Base-by-base conservation (phyloP, 2,113 vertebrate species). In the Stigmatopora argus region DNA sequence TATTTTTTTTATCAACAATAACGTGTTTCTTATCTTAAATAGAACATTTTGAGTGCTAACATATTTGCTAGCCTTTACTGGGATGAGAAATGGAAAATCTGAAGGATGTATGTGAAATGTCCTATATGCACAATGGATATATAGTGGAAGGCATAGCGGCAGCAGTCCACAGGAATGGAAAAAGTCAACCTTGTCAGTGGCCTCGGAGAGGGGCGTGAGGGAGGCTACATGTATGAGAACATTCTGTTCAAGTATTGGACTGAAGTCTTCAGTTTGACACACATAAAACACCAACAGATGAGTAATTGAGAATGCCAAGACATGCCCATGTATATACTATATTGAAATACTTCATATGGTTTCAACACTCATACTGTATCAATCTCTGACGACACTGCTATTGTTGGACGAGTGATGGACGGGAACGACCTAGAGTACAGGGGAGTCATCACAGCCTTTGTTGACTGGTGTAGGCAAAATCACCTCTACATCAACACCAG, bases 241-340 rank as follows among this genome's bases (percentile, higher is more conserved):
- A 80, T 79, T 81, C 35, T 78, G 83, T 86, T 60, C 78, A 78
- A 69, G 46, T 26, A 64, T 62, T 41, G 38, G 18, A 31, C 17
- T 31, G 5, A 45, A 49, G 60, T 47, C 18, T 60, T 64, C 18
- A 52, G 41, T 58, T 21, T 19, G 3, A 7, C 4, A 44, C n/a
- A 53, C 45, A 41, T 55, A 9, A 10, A 48, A 26, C 11, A 7
- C 12, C 41, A 5, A 68, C 23, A 9, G 72, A 49, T 58, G 5
- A 23, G 5, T 17, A 5, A 49, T 41, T 26, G 18, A 72, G 1
- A 53, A 53, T 53, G 3, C 21, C 51, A 53, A 3, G 7, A 41
- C 38, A 4, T 41, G 4, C 26, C 26, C 26, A 31, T 31, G 26
- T 31, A 31, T 31, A 31, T 31, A 31, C 26, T n/a, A n/a, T 49